These are phyloP conservation scores for Redunca redunca DNA, from an alignment of 2,113 vertebrate genomes.

Conservation along the genomic window DNA sequence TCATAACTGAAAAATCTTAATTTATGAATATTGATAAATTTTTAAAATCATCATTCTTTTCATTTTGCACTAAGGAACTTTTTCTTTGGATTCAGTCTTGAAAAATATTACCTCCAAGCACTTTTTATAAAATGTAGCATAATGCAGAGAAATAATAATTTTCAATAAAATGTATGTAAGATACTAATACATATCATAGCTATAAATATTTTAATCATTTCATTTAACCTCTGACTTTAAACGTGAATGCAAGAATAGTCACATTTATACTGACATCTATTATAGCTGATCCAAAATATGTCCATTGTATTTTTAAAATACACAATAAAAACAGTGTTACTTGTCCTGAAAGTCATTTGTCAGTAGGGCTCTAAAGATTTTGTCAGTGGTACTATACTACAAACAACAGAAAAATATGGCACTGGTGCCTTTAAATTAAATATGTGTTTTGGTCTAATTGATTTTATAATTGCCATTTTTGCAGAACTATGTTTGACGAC, in stretches of 20 bases:
- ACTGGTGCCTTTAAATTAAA: neutral
- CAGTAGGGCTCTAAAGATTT: neutral
- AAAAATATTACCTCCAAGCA: neutral
- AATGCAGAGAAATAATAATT: neutral
- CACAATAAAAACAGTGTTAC: neutral
- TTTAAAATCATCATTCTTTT: neutral
- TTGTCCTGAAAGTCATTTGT: neutral
- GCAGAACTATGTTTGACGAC: constrained; percentile 74
- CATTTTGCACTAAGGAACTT: neutral
- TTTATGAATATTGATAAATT: constrained; percentile 41
- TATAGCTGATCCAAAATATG: neutral
- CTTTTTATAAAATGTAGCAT: neutral
- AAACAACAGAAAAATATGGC: neutral
- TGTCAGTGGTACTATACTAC: neutral
- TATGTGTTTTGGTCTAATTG: neutral
- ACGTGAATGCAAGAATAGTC: neutral
- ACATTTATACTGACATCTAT: neutral
- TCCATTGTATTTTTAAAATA: neutral
- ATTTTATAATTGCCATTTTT: constrained; percentile 26
- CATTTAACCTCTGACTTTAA: neutral
- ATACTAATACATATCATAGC: neutral
- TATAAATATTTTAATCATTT: constrained; percentile 8
- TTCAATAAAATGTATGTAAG: neutral
- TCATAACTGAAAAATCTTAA: neutral
- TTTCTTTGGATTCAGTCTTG: constrained; percentile 9